A percentile compares a stretch with the other conserved stretches of the same genome.
Conservation (phyloP, 2,888 invertebrate genomes). For the Latheticus oryzae region DNA sequence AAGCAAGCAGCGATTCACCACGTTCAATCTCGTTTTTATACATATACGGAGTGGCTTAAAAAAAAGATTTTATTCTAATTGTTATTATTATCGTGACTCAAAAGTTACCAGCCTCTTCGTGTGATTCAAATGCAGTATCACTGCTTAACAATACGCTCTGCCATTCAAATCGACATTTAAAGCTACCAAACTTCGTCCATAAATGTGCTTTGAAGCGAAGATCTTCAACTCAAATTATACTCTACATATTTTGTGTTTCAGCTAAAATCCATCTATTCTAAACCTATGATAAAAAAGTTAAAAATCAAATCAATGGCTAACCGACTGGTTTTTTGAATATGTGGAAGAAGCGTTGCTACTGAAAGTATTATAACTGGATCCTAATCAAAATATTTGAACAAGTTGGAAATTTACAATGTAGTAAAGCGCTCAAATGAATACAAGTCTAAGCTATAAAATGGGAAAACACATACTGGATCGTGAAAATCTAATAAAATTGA, state of each 20-base stretch:
- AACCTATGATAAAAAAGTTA: no score
- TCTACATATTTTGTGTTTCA: no score
- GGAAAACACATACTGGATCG: constrained; percentile 18
- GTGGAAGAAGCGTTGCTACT: no score
- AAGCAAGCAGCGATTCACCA: constrained; percentile 3
- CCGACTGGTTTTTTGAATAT: no score
- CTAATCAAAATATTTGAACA: constrained; percentile 28
- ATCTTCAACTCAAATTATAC: constrained; percentile 5
- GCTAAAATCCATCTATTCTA: constrained; percentile 2
- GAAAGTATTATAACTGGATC: constrained; percentile 17
- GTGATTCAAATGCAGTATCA: constrained; percentile 25
- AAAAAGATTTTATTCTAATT: no score
- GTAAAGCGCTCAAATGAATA: constrained; percentile 36
- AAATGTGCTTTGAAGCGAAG: background rate
- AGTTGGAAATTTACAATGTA: constrained; percentile 30
- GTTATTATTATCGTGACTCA: no score
- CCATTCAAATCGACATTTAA: constrained; percentile 21
- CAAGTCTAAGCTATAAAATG: constrained; percentile 31
- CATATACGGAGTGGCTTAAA: no score
- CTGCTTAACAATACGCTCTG: constrained; percentile 18
- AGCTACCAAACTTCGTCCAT: constrained; percentile 7
- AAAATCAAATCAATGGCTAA: no score
- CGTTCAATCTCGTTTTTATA: constrained; percentile 19
- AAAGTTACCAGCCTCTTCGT: no score
- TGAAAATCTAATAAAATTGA: constrained; percentile 35